phyloP scores from a whole-genome alignment of 2,888 invertebrate genomes.

The Sphaeridia pumilis region DNA sequence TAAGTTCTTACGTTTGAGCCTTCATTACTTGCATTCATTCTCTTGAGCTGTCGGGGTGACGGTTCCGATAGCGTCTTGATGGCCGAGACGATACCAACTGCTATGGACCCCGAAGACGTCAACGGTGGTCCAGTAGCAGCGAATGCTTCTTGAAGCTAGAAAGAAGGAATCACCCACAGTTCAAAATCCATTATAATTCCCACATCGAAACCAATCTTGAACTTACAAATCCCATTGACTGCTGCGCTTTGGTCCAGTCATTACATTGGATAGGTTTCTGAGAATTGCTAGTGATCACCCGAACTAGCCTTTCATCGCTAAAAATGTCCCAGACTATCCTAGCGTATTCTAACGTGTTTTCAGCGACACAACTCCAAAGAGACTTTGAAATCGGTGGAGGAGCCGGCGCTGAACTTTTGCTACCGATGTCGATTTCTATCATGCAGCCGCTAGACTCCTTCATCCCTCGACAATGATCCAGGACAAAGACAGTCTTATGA shows the following conservation, averaged over 20 bases:
- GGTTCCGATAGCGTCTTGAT: conserved; percentile 68
- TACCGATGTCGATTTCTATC: conserved; percentile 65
- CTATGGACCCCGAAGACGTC: conserved; percentile 56
- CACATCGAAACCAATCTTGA: background rate
- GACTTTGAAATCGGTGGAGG: conserved; percentile 80
- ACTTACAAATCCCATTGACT: conserved; percentile 73
- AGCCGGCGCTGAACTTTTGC: conserved; percentile 35
- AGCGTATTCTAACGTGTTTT: conserved; percentile 90
- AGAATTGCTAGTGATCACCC: conserved; percentile 79
- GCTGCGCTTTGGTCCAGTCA: conserved; percentile 69
- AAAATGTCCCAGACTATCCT: conserved; percentile 96
- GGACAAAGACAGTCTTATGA: conserved; percentile 79
- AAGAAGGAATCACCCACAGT: conserved; percentile 6
- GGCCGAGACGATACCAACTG: conserved; percentile 73
- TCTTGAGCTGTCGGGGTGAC: conserved; percentile 9
- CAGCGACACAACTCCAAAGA: conserved; percentile 91
- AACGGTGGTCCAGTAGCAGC: conserved; percentile 60
- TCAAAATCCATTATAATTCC: too few species aligned
- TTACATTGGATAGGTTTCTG: conserved; percentile 65
- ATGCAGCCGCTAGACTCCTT: conserved; percentile 69
- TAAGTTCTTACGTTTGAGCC: too few species aligned
- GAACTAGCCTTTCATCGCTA: conserved; percentile 71
- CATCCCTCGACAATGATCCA: conserved; percentile 89
- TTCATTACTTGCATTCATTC: conserved; percentile 1
- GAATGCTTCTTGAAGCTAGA: conserved; percentile 66